Percentiles rank a stretch among this genome's conserved stretches.
Evolutionary conservation across 2,113 vertebrate genomes (phyloP).

Genomic region (Lutjanus erythropterus): DNA sequence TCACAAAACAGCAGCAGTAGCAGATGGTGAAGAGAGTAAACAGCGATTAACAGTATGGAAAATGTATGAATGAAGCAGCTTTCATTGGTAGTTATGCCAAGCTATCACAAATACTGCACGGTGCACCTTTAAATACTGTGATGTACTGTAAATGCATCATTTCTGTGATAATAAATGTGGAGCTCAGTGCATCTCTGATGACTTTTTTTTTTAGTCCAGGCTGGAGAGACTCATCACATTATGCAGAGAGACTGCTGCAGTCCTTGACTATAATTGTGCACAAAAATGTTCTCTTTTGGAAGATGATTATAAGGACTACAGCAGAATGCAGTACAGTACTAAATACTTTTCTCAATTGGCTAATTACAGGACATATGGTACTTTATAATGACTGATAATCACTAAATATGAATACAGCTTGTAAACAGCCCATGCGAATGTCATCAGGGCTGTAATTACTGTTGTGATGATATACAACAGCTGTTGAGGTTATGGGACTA

Average conservation of each 20-base stretch:
- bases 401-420: slow-evolving; percentile 16
- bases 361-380: slow-evolving; percentile 15
- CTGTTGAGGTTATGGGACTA: not conserved
- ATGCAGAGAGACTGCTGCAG: slow-evolving; percentile 38
- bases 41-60: not conserved
- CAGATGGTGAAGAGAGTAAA: slow-evolving; percentile 1
- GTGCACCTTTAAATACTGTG: not conserved
- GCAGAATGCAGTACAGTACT: slow-evolving; percentile 12
- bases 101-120: not conserved
- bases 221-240: slow-evolving; percentile 26
- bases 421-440: slow-evolving; percentile 21
- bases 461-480: slow-evolving; percentile 9
- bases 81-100: not conserved
- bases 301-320: slow-evolving; percentile 22
- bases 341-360: slow-evolving; percentile 6
- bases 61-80: not conserved
- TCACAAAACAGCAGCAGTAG: no score
- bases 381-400: slow-evolving; percentile 36
- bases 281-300: slow-evolving; percentile 11
- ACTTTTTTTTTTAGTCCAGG: not conserved
- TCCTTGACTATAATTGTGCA: slow-evolving; percentile 29
- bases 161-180: not conserved
- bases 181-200: not conserved
- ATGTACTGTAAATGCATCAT: not conserved
- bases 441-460: not conserved